Base-by-base conservation (phyloP, 2,113 vertebrate species). In the Dolichotis patagonum region DNA sequence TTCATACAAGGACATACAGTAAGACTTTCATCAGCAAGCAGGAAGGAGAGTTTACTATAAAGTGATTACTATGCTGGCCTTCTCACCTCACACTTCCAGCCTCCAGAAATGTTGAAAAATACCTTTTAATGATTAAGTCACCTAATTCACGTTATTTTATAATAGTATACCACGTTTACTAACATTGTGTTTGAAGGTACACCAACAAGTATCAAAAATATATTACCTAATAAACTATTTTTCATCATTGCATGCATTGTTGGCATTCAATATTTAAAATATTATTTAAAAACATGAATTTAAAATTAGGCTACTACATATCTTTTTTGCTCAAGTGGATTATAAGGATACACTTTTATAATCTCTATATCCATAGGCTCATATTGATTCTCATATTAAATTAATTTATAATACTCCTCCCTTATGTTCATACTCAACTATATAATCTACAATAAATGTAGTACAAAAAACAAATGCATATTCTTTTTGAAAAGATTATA, bases 211-310 rank as follows among this genome's bases (percentile, higher is more conserved):
- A 41, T 49, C 54, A 77, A 77, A 91, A 96, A 6, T 62, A 5
- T 63, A 56, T 52, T 73, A 13, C 17, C 30, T 63, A 85, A 12
- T 32, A 65, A 52, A 69, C 17, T 46, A 0, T 46, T 62, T 95
- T 77, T 80, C 16, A 26, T 2, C 2, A 7, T 87, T 3, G 8
- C 75, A 75, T 22, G 2, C 83, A 56, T 82, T 81, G 85, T 35
- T 78, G 38, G 12, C 38, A 96, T 65, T 84, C 60, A 73, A 84
- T 92, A 73, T 86, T 83, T 62, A 46, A 91, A 20, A 58, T 95
- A 28, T 88, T 93, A 63, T 9, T 43, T 0, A 1, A 80, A 67
- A 86, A 87, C 6, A 54, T 78, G 30, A 90, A 73, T 60, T 86
- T 49, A 91, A 91, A 54, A 75, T 91, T 49, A 71, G 17, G 5